A percentile compares a stretch with the other conserved stretches of the same genome.
Conservation (phyloP, 2,113 vertebrate species). For the Platysteira castanea region DNA sequence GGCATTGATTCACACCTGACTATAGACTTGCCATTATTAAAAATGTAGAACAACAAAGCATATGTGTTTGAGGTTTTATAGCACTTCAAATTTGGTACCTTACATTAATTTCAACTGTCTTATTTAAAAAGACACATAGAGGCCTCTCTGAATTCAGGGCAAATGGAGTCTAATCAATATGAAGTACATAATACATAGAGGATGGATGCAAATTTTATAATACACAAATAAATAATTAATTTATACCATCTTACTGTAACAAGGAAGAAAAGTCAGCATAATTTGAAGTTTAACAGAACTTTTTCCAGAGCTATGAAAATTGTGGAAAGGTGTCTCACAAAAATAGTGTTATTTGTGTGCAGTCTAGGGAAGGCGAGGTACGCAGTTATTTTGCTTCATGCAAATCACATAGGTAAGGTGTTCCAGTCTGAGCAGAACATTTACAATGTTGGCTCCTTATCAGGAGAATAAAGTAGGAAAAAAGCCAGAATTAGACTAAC, state of each 20-base stretch:
- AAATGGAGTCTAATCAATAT: slow-evolving; percentile 64
- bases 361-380: background rate
- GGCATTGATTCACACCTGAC: background rate
- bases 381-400: background rate
- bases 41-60: background rate
- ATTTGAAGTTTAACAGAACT: slow-evolving; percentile 67
- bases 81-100: background rate
- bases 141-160: slow-evolving; percentile 14
- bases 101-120: slow-evolving; percentile 37
- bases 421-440: background rate
- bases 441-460: background rate
- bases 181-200: slow-evolving; percentile 69
- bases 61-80: background rate
- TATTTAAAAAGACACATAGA: slow-evolving; percentile 38
- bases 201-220: slow-evolving; percentile 63
- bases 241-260: slow-evolving; percentile 64
- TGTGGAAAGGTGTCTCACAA: background rate
- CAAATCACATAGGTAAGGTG: background rate
- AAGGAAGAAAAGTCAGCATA: slow-evolving; percentile 56
- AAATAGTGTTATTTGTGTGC: background rate
- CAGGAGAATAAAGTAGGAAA: background rate
- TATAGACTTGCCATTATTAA: background rate
- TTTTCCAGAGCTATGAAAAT: slow-evolving; percentile 6
- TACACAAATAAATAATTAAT: slow-evolving; percentile 71
- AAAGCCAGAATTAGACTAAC: background rate